These are phyloP conservation scores for Brachymystax lenok DNA, from an alignment of 2,797 vertebrate genomes.

Conservation along the genomic window DNA sequence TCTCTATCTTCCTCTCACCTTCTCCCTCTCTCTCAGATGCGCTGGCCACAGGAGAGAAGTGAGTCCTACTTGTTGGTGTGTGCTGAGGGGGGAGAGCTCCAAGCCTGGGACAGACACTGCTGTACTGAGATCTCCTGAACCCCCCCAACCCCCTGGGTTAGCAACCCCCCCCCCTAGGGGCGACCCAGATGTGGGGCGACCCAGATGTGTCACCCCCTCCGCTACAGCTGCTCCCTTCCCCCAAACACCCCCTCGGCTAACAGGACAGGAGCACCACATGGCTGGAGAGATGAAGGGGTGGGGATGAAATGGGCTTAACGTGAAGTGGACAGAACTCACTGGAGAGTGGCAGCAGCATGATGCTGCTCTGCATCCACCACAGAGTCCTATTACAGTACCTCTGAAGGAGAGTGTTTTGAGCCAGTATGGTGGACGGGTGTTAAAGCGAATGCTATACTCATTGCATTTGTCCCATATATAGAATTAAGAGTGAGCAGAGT, in stretches of 20 bases:
- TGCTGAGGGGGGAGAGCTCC: slow-evolving; percentile 53
- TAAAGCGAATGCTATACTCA: not conserved
- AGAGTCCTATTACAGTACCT: not conserved
- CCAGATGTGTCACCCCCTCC: not conserved
- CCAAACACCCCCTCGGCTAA: not conserved
- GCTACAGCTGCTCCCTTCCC: not conserved
- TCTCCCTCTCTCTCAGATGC: slow-evolving; percentile 49
- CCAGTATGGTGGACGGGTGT: not conserved
- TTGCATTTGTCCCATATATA: not conserved
- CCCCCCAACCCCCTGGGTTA: not conserved
- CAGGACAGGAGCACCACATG: slow-evolving; percentile 4
- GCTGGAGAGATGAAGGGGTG: not conserved
- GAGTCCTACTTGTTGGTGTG: slow-evolving; percentile 73
- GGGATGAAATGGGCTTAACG: not conserved
- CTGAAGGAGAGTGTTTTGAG: not conserved
- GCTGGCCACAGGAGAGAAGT: slow-evolving; percentile 62
- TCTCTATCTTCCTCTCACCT: not conserved
- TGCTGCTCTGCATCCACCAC: too few relatives aligned
- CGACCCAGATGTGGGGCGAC: not conserved
- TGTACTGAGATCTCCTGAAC: slow-evolving; percentile 58
- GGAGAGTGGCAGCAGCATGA: too few relatives aligned
- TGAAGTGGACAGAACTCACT: not conserved
- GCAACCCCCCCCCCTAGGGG: slow-evolving; percentile 7
- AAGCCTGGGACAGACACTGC: slow-evolving; percentile 55
- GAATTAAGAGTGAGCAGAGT: not conserved